Conservation (phyloP, 2,113 vertebrate species). For the Gopherus flavomarginatus region DNA sequence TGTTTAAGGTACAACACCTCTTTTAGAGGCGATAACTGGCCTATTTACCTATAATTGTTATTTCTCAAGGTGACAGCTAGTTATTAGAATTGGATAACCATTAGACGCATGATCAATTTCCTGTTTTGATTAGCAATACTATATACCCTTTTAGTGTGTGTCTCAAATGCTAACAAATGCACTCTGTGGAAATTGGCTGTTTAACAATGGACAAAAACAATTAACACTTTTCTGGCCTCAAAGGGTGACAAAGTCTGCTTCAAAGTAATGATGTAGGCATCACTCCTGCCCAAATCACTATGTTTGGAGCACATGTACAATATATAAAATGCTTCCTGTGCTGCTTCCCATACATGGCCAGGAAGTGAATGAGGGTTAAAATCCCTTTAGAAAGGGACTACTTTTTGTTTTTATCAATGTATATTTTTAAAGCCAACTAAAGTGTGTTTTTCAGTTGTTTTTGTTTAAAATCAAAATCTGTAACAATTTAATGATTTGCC, state of each 20-base stretch:
- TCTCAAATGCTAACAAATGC: neutral
- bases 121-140: slow-evolving; percentile 16
- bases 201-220: neutral
- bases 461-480: neutral
- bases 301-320: neutral
- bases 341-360: neutral
- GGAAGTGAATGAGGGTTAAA: neutral
- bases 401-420: neutral
- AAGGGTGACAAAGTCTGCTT: neutral
- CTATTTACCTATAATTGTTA: neutral
- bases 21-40: neutral
- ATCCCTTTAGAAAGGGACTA: neutral
- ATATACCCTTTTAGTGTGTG: neutral
- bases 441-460: neutral
- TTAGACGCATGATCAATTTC: neutral
- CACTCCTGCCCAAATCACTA: neutral
- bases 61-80: neutral
- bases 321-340: neutral
- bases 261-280: neutral
- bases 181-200: neutral
- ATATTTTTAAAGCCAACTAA: neutral
- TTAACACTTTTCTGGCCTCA: neutral
- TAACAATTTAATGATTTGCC: neutral
- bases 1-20: neutral
- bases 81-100: slow-evolving; percentile 43